Conservation (phyloP, 2,888 invertebrate species). For the Amblyjoppa fuscipennis region DNA sequence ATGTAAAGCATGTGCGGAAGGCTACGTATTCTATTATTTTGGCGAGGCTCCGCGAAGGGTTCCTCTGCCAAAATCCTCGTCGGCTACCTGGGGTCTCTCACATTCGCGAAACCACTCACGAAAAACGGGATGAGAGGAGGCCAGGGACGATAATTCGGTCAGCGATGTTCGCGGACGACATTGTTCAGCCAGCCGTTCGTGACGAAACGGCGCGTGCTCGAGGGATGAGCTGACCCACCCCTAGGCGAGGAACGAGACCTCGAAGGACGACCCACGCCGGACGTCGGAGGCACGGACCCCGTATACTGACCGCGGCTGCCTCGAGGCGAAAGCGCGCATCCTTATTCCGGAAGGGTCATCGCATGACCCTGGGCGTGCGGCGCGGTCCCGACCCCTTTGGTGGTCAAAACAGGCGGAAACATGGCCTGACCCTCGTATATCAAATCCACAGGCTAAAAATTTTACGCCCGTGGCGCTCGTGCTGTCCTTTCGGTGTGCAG, state of each 20-base stretch:
- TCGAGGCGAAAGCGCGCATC: slow-evolving; percentile 44
- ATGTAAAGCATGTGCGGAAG: slow-evolving; percentile 32
- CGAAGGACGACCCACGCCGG: slow-evolving; percentile 56
- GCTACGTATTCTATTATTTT: slow-evolving; percentile 59
- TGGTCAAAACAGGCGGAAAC: slow-evolving; percentile 85
- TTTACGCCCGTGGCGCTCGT: slow-evolving; percentile 58
- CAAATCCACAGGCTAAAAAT: slow-evolving; percentile 73
- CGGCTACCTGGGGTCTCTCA: slow-evolving; percentile 55
- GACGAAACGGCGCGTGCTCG: slow-evolving; percentile 74
- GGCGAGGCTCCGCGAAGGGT: slow-evolving; percentile 45
- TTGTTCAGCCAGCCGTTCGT: slow-evolving; percentile 68
- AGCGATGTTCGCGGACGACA: slow-evolving; percentile 70
- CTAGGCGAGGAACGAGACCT: slow-evolving; percentile 64
- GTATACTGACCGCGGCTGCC: slow-evolving; percentile 30
- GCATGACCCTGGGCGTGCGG: slow-evolving; percentile 83
- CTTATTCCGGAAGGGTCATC: slow-evolving; percentile 76
- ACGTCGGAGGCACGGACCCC: slow-evolving; percentile 28
- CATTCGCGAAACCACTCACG: slow-evolving; percentile 27
- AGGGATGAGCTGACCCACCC: slow-evolving; percentile 44
- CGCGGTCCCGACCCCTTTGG: slow-evolving; percentile 83
- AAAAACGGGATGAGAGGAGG: slow-evolving; percentile 44
- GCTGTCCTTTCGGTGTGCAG: not conserved
- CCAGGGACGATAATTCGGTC: slow-evolving; percentile 77
- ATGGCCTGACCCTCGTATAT: slow-evolving; percentile 84
- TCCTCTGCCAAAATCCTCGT: slow-evolving; percentile 10